Base-by-base conservation (phyloP, 2,113 vertebrate genomes). In the Ceyx melanurus region DNA sequence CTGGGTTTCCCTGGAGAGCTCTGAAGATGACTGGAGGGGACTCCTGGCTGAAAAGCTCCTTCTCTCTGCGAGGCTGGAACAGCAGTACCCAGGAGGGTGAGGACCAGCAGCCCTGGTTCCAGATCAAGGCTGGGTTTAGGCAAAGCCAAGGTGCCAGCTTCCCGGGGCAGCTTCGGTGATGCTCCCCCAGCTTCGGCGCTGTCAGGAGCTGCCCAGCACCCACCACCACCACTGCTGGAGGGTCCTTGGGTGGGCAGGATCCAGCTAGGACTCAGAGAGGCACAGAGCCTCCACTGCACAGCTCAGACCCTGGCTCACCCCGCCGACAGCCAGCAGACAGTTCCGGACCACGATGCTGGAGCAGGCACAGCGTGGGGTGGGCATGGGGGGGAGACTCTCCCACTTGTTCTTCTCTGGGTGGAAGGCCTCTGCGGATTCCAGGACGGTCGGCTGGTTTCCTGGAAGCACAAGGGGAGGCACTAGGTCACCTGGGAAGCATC, bases 251-350 rank as follows among this genome's bases (percentile, higher is more conserved):
- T 1, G 0, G 46, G 29, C n/a, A 25, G 9, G 35, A 67, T 18
- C 11, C 40, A 10, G 13, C 91, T 97, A 98, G 88, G 95, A 93
- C 10, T 99, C 99, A 0, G 97, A 98, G 21, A 99, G 97, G 43
- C 98, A 99, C 66, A 99, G 98, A 4, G 99, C 99, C 97, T 99
- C 99, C 40, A 99, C 98, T 0, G 99, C 98, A 0, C 98, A 96
- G 58, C 99, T 99, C 76, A 99, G 98, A 56, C 99, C 98, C 98
- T 99, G 98, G 95, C 98, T 99, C 91, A 99, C 99, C 3, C 99
- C 99, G 2, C 99, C 99, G 23, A 99, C 98, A 0, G 99, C 98
- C 89, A 99, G 97, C 82, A 99, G 98, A 75, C 99, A 99, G 94
- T 98, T 98, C 94, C 97, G 97, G 80, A 99, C 90, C 29, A 98